These are phyloP conservation scores for Lagenorhynchus albirostris DNA, from an alignment of 2,113 vertebrate genomes.

Conservation along the genomic window DNA sequence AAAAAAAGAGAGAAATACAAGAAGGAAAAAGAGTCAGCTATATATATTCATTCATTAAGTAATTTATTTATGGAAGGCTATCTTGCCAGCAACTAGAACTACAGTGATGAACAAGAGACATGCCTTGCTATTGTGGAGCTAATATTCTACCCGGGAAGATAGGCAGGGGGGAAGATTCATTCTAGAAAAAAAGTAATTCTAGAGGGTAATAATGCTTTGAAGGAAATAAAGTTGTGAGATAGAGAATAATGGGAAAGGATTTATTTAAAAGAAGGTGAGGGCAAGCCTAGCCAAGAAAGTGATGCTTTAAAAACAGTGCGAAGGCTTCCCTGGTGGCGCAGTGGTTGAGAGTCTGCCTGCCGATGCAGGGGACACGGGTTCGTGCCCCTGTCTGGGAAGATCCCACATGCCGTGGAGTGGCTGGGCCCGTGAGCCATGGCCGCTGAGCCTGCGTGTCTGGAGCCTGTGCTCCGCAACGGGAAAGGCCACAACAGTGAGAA, in stretches of 20 bases:
- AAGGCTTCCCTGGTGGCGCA: background rate
- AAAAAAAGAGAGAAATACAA: background rate
- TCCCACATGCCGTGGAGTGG: too few species aligned
- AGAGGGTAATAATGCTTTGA: background rate
- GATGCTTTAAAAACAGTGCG: background rate
- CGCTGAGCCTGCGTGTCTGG: too few species aligned
- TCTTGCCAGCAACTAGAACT: background rate
- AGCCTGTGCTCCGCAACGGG: too few species aligned
- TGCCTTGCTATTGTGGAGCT: background rate
- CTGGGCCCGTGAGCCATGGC: too few species aligned
- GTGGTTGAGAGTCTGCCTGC: too few species aligned
- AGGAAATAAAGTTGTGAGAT: background rate
- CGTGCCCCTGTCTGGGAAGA: too few species aligned
- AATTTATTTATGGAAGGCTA: background rate
- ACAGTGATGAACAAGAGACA: background rate
- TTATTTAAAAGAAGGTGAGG: background rate
- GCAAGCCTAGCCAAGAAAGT: background rate
- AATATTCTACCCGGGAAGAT: background rate
- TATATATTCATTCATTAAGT: background rate
- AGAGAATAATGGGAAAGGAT: background rate
- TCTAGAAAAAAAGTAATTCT: background rate
- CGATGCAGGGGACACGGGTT: too few species aligned
- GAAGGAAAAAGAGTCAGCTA: background rate
- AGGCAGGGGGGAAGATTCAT: background rate
- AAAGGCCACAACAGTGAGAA: too few species aligned